A percentile compares a stretch with the other conserved stretches of the same genome.
Evolutionary conservation across 1,140 invertebrate genomes (phyloP).

Genomic region (Danaus melanippus): DNA sequence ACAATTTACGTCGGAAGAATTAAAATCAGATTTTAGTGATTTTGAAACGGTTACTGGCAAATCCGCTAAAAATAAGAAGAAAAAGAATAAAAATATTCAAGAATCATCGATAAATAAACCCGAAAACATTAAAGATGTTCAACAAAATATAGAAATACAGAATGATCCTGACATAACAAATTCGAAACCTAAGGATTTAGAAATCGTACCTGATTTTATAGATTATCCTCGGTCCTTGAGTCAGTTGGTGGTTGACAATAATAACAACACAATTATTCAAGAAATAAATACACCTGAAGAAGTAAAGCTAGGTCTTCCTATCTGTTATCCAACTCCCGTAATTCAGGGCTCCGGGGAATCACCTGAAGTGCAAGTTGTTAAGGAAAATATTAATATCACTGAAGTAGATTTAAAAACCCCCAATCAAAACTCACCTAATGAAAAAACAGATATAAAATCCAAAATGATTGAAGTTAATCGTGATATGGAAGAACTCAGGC

Average conservation of each 20-base stretch:
- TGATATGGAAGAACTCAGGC: constrained; percentile 56
- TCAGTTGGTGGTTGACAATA: constrained; percentile 39
- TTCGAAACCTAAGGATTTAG: constrained; percentile 27
- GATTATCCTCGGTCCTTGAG: constrained; percentile 47
- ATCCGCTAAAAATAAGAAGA: too few relatives aligned
- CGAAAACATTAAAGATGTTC: constrained; percentile 1
- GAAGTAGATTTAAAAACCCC: constrained; percentile 21
- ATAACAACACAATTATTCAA: constrained; percentile 50
- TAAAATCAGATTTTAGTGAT: too few relatives aligned
- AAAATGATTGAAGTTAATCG: constrained; percentile 60
- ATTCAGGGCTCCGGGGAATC: constrained; percentile 44
- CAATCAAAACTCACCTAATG: constrained; percentile 16
- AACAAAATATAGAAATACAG: constrained; percentile 1
- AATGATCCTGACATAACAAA: constrained; percentile 10
- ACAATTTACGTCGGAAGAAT: too few relatives aligned
- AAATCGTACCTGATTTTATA: constrained; percentile 45
- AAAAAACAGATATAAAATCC: constrained; percentile 54
- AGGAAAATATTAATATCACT: constrained; percentile 21
- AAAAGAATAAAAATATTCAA: too few relatives aligned
- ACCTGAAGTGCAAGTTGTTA: constrained; percentile 22
- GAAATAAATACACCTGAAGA: constrained; percentile 37
- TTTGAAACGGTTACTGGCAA: too few relatives aligned
- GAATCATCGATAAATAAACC: too few relatives aligned
- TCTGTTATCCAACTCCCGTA: constrained; percentile 30
- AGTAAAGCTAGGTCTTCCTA: constrained; percentile 28